phyloP scores from a whole-genome alignment of 1,140 invertebrate genomes.

The Leguminivora glycinivorella region DNA sequence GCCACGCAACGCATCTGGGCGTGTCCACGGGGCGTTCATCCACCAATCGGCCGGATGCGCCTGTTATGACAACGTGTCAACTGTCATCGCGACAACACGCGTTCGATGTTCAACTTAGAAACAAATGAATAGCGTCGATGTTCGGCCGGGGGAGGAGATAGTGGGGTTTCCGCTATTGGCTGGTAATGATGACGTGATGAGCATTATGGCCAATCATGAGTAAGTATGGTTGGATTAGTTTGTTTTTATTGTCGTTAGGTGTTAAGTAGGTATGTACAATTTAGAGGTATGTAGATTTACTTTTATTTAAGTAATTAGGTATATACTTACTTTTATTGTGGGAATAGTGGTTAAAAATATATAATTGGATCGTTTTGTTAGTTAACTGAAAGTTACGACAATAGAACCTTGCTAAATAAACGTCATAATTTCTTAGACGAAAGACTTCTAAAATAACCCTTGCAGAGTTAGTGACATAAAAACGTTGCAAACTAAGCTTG shows the following conservation, averaged over 20 bases:
- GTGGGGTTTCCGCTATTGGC: constrained; percentile 1
- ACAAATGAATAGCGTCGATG: neutral
- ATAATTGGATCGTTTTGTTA: no score
- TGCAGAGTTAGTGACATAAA: no score
- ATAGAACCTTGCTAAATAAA: no score
- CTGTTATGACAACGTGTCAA: constrained; percentile 13
- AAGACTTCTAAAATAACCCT: no score
- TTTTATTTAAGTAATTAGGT: no score
- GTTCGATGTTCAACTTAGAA: neutral
- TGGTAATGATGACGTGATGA: constrained; percentile 9
- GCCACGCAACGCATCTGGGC: constrained; percentile 14
- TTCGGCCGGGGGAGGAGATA: neutral
- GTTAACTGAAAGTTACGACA: no score
- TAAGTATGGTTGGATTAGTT: neutral
- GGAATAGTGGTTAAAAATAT: no score
- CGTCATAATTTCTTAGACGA: no score
- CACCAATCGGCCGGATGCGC: neutral
- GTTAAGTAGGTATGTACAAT: neutral
- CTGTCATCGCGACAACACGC: neutral
- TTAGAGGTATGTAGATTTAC: neutral
- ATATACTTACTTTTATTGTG: no score
- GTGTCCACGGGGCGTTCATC: neutral
- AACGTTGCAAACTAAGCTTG: no score
- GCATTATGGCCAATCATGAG: neutral
- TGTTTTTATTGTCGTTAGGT: neutral